Conservation (phyloP, 1,140 invertebrate genomes). For the Drosophila micromelanica region DNA sequence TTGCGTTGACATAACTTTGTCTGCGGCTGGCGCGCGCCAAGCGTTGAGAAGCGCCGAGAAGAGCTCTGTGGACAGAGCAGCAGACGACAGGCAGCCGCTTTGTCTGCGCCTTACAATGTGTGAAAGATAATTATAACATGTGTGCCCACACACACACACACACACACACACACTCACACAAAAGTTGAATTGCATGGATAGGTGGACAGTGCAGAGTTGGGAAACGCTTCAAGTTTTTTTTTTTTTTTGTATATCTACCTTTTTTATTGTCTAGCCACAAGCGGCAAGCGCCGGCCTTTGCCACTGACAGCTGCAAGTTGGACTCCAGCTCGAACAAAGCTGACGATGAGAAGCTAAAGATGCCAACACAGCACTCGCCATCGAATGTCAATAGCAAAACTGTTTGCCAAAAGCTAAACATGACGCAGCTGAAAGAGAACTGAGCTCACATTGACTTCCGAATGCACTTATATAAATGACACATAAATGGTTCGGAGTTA, state of each 20-base stretch:
- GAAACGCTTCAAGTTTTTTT: conserved; percentile 40
- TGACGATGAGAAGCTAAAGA: conserved; percentile 43
- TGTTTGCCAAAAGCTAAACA: conserved; percentile 69
- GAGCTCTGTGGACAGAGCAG: neutral
- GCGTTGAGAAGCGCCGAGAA: conserved; percentile 11
- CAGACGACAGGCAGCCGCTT: conserved; percentile 58
- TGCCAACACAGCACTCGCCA: conserved; percentile 63
- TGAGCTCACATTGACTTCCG: conserved; percentile 7
- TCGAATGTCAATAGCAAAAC: conserved; percentile 74
- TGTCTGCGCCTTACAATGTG: conserved; percentile 67
- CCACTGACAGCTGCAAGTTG: conserved; percentile 59
- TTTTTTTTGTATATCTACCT: too few relatives aligned
- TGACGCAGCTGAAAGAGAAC: conserved; percentile 9
- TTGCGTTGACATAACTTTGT: conserved; percentile 81
- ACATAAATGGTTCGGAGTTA: neutral
- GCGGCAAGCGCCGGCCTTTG: conserved; percentile 57
- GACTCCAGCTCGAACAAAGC: conserved; percentile 28
- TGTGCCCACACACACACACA: conserved; percentile 33
- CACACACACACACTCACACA: conserved; percentile 13
- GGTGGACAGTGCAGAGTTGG: conserved; percentile 13
- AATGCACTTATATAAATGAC: neutral
- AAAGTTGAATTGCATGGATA: conserved; percentile 4
- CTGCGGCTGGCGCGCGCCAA: conserved; percentile 71
- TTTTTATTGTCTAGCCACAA: conserved; percentile 52
- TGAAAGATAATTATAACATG: conserved; percentile 78